Evolutionary conservation across 92 coral and sea anemone species (phyloP).

Genomic region (Zoanthus gigantus): DNA sequence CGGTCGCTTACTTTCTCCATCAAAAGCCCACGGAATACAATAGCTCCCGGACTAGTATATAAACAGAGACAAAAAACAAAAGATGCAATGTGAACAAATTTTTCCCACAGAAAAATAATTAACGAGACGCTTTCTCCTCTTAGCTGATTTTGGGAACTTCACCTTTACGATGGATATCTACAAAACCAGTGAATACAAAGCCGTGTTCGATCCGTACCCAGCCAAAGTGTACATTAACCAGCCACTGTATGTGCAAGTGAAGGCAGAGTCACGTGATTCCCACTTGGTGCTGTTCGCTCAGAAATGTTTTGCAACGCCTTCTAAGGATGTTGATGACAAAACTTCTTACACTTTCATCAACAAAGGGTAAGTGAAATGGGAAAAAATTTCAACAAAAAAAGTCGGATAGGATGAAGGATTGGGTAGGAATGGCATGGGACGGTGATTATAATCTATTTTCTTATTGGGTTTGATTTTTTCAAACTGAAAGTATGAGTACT

Average conservation of each 20-base stretch:
- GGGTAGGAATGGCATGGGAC: too few relatives aligned
- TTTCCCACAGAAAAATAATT: background rate
- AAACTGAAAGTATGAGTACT: too few relatives aligned
- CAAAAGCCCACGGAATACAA: too few relatives aligned
- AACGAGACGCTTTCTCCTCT: background rate
- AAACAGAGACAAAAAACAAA: too few relatives aligned
- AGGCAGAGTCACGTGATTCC: constrained; percentile 45
- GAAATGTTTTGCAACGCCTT: constrained; percentile 77
- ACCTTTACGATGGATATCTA: constrained; percentile 84
- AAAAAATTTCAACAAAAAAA: background rate
- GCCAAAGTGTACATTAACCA: constrained; percentile 61
- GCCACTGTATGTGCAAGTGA: constrained; percentile 73
- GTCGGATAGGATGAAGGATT: background rate
- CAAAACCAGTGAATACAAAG: constrained; percentile 61
- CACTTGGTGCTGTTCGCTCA: constrained; percentile 68
- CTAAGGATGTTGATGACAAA: constrained; percentile 56
- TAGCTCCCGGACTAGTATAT: too few relatives aligned
- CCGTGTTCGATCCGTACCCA: constrained; percentile 67
- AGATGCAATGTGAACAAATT: background rate
- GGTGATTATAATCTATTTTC: too few relatives aligned
- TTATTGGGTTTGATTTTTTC: too few relatives aligned
- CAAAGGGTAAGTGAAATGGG: constrained; percentile 71
- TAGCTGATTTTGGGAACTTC: constrained; percentile 77
- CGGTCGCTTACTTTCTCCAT: too few relatives aligned
- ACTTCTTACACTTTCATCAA: constrained; percentile 61